These are phyloP conservation scores for Eulemur macaco DNA, from an alignment of 2,113 vertebrate species.

Conservation along the genomic window DNA sequence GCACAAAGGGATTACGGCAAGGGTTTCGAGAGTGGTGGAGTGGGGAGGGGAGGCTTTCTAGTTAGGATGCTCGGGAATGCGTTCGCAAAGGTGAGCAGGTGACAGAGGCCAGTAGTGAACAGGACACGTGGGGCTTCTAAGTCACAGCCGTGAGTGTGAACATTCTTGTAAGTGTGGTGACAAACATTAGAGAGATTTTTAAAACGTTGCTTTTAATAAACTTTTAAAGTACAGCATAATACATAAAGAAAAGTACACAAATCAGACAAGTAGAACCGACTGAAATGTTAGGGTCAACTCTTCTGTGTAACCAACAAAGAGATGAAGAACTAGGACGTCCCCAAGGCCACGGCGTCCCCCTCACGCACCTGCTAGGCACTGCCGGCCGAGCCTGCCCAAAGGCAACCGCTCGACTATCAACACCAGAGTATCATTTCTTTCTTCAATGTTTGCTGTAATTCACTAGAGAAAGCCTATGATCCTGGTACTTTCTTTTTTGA, in stretches of 20 bases:
- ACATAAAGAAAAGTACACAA: background rate
- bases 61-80: background rate
- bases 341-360: too few species aligned
- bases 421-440: background rate
- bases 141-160: background rate
- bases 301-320: too few species aligned
- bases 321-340: background rate
- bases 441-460: background rate
- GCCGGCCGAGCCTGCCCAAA: background rate
- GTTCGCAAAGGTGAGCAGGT: background rate
- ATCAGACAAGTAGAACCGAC: background rate
- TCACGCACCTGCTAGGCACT: too few species aligned
- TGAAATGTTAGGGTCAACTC: background rate
- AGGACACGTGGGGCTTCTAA: too few species aligned
- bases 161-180: too few species aligned
- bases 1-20: background rate
- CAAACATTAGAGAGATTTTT: background rate
- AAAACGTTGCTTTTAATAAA: background rate
- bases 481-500: background rate
- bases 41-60: background rate
- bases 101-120: background rate
- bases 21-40: too few species aligned
- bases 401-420: background rate
- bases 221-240: background rate
- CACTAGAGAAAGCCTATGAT: background rate